Base-by-base conservation (phyloP, 2,888 invertebrate genomes). In the Mesoligia furuncula region DNA sequence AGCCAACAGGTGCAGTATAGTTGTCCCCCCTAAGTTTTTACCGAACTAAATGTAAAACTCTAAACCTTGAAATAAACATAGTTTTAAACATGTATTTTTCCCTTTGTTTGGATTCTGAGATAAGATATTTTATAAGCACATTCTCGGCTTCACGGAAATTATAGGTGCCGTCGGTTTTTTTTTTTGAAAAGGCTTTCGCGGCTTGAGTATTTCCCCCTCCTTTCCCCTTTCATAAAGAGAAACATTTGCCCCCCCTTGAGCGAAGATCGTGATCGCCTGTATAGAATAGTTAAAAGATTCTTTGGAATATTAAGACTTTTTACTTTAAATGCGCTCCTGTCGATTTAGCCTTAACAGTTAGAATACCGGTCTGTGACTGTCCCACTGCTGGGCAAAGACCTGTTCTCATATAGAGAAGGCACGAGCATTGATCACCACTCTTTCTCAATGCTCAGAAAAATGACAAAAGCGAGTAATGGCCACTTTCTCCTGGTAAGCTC, bases 361-460 rank as follows among this genome's bases (percentile, higher is more conserved):
- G 1, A 48, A 51, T 39, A 48, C 15, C 13, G 48, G 39, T 0
- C 11, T 31, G 1, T n/a, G 7, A 31, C n/a, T 4, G 79, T 20
- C 39, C 70, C 48, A 31, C 3, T 8, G 13, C 0, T 4, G 79
- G 79, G 39, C 48, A n/a, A 70, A 61, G 0, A 77, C 0, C 57
- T 68, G 31, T 77, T 77, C 79, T 79, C 45, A 11, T 8, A 59
- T 0, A 0, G 15, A 77, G 79, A 59, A 39, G 8, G 0, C 0
- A 42, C 5, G 6, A n/a, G 31, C 48, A 61, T 79, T 79, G 79
- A 17, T 1, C 79, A 59, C 79, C 20, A 2, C 59, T 39, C 79
- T 77, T n/a, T 79, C 0, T 59, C 59, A 79, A 59, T 79, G 79
- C 48, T 36, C 42, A 20, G 0, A 45, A 27, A 42, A 7, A 36